phyloP scores from a whole-genome alignment of 2,797 vertebrate genomes.

The Brachymystax lenok region DNA sequence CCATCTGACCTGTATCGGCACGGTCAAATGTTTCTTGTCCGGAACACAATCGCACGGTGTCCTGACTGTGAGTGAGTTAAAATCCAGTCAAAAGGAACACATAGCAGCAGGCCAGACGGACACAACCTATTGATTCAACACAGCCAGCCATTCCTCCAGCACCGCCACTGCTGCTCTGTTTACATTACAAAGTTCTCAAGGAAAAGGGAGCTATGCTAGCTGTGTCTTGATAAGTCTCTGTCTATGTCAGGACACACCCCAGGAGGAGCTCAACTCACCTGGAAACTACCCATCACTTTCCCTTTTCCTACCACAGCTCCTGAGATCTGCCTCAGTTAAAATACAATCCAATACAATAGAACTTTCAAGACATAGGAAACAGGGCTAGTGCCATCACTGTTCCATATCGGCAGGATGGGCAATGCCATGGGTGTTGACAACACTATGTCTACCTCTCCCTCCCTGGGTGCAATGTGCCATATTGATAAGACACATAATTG shows the following conservation, averaged over 20 bases:
- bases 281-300: conserved; percentile 62
- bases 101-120: not conserved
- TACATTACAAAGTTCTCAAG: conserved; percentile 19
- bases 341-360: too few relatives aligned
- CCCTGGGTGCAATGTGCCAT: not conserved
- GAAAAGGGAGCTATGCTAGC: conserved; percentile 17
- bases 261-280: conserved; percentile 49
- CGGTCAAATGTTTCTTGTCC: too few relatives aligned
- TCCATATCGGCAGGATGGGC: too few relatives aligned
- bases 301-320: conserved; percentile 10
- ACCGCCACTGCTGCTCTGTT: conserved; percentile 11
- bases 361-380: too few relatives aligned
- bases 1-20: too few relatives aligned
- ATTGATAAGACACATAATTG: conserved; percentile 54
- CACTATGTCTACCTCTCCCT: conserved; percentile 18
- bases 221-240: conserved; percentile 23
- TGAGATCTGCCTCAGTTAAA: conserved; percentile 30
- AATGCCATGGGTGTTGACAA: conserved; percentile 54
- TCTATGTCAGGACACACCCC: conserved; percentile 30
- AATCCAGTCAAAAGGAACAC: too few relatives aligned
- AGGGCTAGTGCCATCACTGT: too few relatives aligned
- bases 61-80: too few relatives aligned
- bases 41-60: too few relatives aligned
- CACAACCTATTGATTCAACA: conserved; percentile 25
- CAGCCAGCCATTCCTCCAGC: conserved; percentile 10